phyloP scores from a whole-genome alignment of 2,797 vertebrate species.

The Gymnoscopelus braueri region DNA sequence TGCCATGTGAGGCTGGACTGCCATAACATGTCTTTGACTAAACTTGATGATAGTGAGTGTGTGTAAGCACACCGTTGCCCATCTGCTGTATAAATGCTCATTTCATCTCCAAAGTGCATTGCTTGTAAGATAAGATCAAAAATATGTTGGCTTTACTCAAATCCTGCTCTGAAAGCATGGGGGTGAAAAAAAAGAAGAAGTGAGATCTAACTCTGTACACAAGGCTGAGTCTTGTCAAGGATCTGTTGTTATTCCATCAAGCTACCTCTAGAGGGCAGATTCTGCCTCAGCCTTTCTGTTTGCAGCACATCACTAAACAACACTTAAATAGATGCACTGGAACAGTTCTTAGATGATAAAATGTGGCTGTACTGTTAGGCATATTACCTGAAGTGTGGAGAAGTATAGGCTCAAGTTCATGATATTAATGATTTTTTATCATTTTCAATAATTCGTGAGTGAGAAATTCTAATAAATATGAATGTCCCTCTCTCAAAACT shows the following conservation, averaged over 20 bases:
- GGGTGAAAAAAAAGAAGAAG: neutral
- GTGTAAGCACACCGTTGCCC: constrained; percentile 29
- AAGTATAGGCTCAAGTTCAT: no score
- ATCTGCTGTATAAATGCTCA: constrained; percentile 49
- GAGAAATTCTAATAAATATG: no score
- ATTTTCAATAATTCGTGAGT: no score
- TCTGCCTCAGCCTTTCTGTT: neutral
- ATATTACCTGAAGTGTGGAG: no score
- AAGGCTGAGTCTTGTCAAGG: constrained; percentile 13
- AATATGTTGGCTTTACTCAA: constrained; percentile 40
- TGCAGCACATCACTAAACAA: no score
- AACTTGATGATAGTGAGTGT: constrained; percentile 37
- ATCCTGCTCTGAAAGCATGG: constrained; percentile 24
- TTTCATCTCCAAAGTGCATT: constrained; percentile 48
- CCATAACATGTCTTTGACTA: constrained; percentile 38
- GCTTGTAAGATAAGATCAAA: constrained; percentile 33
- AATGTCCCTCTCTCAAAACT: no score
- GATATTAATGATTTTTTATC: no score
- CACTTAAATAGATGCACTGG: no score
- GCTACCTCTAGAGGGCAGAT: constrained; percentile 54
- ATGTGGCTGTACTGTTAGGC: no score
- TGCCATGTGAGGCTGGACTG: constrained; percentile 25
- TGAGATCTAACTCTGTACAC: neutral
- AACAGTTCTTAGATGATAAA: no score
- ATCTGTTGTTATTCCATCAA: constrained; percentile 28